These are phyloP conservation scores for Procavia capensis DNA, from an alignment of 2,113 vertebrate species.

Conservation along the genomic window DNA sequence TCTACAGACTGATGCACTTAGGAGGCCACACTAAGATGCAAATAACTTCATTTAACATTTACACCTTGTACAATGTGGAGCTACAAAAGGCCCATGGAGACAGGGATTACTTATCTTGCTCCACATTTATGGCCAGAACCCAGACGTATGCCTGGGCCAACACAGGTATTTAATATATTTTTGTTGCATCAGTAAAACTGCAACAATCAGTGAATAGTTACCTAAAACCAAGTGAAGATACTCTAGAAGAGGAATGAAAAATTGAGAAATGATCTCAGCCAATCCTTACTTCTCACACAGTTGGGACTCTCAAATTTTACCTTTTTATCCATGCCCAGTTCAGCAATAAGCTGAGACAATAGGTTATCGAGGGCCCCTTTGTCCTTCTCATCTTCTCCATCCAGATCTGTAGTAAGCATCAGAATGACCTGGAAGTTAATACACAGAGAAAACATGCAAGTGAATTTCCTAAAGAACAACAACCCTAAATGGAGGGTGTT, in stretches of 20 bases:
- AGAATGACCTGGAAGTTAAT: conserved; percentile 91
- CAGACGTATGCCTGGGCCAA: background rate
- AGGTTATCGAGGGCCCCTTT: conserved; percentile 98
- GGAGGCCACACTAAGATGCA: background rate
- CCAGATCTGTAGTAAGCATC: conserved; percentile 98
- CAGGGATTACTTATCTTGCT: background rate
- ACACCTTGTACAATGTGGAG: background rate
- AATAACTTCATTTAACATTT: background rate
- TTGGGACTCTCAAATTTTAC: conserved; percentile 74
- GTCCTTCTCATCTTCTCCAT: conserved; percentile 99
- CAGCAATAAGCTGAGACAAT: conserved; percentile 95
- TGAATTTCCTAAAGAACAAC: background rate
- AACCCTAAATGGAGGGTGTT: background rate
- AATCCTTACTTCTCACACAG: background rate
- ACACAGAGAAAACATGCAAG: background rate
- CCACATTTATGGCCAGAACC: background rate
- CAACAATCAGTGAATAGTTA: background rate
- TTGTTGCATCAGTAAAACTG: background rate
- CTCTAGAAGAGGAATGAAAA: background rate
- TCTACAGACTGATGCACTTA: background rate
- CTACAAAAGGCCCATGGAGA: background rate
- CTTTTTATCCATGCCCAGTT: conserved; percentile 98
- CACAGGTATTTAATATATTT: background rate
- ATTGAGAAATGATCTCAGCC: background rate
- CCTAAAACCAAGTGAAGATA: background rate